Evolutionary conservation across 2,888 invertebrate species (phyloP).

Genomic region (Plebejus argus): DNA sequence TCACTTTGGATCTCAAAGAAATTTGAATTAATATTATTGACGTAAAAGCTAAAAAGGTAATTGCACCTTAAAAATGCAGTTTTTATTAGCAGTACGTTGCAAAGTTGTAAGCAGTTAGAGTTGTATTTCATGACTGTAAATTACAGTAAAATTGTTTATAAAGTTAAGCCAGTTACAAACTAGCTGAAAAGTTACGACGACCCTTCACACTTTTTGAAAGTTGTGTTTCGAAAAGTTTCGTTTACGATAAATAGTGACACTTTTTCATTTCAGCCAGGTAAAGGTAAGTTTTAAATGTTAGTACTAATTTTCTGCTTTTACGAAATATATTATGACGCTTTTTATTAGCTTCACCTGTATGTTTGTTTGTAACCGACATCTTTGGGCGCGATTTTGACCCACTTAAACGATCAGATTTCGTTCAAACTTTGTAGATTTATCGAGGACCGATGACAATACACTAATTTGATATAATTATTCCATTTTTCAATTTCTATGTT

Average conservation of each 20-base stretch:
- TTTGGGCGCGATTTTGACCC: too few relatives aligned
- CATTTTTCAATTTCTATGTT: too few relatives aligned
- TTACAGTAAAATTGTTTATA: slow-evolving; percentile 28
- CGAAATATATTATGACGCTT: too few relatives aligned
- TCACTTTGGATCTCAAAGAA: too few relatives aligned
- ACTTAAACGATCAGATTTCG: too few relatives aligned
- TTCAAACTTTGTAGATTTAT: too few relatives aligned
- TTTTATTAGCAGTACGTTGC: neutral
- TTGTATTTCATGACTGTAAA: slow-evolving; percentile 15
- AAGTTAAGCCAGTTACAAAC: slow-evolving; percentile 17
- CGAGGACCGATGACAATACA: too few relatives aligned
- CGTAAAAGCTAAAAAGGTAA: neutral
- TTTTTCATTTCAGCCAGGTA: neutral
- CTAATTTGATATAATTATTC: too few relatives aligned
- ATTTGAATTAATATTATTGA: neutral
- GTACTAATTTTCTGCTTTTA: too few relatives aligned
- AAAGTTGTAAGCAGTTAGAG: slow-evolving; percentile 16
- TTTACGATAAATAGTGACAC: slow-evolving; percentile 2
- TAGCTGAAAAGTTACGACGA: slow-evolving; percentile 7
- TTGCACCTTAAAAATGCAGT: neutral
- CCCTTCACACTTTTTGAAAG: slow-evolving; percentile 10
- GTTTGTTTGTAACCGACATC: too few relatives aligned
- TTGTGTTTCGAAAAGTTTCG: neutral
- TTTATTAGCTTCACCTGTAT: too few relatives aligned
- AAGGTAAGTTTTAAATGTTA: neutral